phyloP scores from a whole-genome alignment of 92 coral and sea anemone genomes.

The Umimayanthus chanpuru region DNA sequence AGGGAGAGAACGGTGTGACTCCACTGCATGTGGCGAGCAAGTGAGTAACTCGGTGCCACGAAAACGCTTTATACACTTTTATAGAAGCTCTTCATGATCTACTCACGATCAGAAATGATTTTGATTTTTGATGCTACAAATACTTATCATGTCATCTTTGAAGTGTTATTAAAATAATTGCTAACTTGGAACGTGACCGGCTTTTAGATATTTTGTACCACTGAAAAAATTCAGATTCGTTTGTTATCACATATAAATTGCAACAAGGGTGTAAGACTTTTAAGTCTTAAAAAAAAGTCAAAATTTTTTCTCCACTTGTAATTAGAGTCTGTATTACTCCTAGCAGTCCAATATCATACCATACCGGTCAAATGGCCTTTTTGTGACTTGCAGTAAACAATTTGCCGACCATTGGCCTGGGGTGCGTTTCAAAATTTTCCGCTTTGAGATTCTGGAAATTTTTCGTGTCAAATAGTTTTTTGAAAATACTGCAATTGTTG shows the following conservation, averaged over 20 bases:
- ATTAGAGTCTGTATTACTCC: too few species aligned
- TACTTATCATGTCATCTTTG: background rate
- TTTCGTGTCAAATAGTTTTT: too few species aligned
- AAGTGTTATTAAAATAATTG: too few species aligned
- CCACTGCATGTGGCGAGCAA: conserved; percentile 76
- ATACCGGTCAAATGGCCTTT: background rate
- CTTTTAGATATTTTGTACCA: too few species aligned
- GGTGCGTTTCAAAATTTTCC: too few species aligned
- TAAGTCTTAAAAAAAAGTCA: too few species aligned
- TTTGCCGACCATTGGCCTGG: background rate
- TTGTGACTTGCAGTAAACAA: background rate
- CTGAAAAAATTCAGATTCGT: background rate
- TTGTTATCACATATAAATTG: background rate
- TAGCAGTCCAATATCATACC: background rate
- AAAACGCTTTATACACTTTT: too few species aligned
- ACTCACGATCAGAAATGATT: background rate
- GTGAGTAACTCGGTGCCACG: conserved; percentile 38
- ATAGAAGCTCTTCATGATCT: too few species aligned
- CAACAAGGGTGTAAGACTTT: background rate
- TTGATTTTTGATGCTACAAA: background rate
- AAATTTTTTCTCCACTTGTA: background rate
- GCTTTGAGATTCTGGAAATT: too few species aligned
- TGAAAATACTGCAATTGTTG: too few species aligned
- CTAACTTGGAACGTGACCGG: too few species aligned
- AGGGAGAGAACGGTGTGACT: conserved; percentile 53